Conservation (phyloP, 1,140 invertebrate species). For the Tetraneura akinire region DNA sequence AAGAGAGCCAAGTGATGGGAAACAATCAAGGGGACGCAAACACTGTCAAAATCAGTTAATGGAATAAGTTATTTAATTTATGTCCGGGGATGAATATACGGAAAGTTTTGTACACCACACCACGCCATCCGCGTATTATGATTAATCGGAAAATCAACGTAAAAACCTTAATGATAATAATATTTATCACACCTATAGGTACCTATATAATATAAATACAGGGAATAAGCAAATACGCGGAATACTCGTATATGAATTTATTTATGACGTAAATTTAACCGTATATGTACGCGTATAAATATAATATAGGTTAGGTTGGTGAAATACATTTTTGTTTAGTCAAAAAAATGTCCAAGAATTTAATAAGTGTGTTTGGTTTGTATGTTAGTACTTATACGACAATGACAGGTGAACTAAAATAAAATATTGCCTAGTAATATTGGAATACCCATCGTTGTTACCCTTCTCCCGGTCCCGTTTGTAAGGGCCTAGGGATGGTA, state of each 20-base stretch:
- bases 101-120: conserved; percentile 38
- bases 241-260: background rate
- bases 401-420: conserved; percentile 51
- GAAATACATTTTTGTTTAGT: conserved; percentile 7
- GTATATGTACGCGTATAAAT: background rate
- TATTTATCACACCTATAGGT: background rate
- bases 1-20: conserved; percentile 37
- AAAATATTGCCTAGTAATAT: conserved; percentile 47
- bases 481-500: conserved; percentile 18
- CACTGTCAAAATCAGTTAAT: conserved; percentile 51
- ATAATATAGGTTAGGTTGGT: too few relatives aligned
- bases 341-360: conserved; percentile 45
- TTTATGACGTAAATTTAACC: background rate
- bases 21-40: conserved; percentile 48
- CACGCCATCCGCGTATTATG: background rate
- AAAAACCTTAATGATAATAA: conserved; percentile 22
- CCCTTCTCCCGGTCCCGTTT: conserved; percentile 39
- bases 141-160: conserved; percentile 22
- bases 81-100: conserved; percentile 43
- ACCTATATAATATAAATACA: too few relatives aligned
- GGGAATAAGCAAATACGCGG: background rate
- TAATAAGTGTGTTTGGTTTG: conserved; percentile 50
- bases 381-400: conserved; percentile 45
- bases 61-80: conserved; percentile 51
- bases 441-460: conserved; percentile 33